phyloP scores from a whole-genome alignment of 2,113 vertebrate species.

The Oophaga pumilio region DNA sequence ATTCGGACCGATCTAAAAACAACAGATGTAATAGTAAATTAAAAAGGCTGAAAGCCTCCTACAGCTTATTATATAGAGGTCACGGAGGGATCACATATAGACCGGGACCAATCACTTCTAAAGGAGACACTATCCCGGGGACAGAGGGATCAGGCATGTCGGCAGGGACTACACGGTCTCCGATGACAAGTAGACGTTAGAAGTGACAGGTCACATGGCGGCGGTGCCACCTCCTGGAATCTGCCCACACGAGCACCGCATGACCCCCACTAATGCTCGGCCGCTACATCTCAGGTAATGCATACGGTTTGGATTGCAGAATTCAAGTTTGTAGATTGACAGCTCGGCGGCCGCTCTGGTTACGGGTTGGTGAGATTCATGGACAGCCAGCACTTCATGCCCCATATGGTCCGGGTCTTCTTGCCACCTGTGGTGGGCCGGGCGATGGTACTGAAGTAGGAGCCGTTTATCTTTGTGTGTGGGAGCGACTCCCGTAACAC shows the following conservation, averaged over 20 bases:
- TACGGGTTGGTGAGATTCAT: slow-evolving; percentile 58
- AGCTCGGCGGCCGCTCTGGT: slow-evolving; percentile 52
- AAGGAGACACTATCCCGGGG: no score
- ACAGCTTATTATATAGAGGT: no score
- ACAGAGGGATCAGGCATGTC: no score
- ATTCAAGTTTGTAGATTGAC: slow-evolving; percentile 48
- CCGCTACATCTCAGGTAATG: not conserved
- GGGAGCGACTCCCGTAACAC: slow-evolving; percentile 79
- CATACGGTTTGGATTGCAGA: not conserved
- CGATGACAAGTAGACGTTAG: not conserved
- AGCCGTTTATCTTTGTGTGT: slow-evolving; percentile 80
- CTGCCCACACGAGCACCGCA: not conserved
- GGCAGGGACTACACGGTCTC: no score
- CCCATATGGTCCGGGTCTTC: slow-evolving; percentile 80
- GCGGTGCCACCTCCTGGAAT: not conserved
- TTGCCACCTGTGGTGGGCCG: slow-evolving; percentile 77
- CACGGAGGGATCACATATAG: no score
- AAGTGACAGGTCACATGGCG: not conserved
- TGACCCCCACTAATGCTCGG: not conserved
- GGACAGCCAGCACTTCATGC: slow-evolving; percentile 76
- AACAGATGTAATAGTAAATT: no score
- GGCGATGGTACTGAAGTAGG: slow-evolving; percentile 80
- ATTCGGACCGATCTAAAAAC: no score
- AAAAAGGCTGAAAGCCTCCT: no score
- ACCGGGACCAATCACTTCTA: no score